A percentile compares a stretch with the other conserved stretches of the same genome.
Conservation (phyloP, 2,113 vertebrate genomes). For the Solea senegalensis region DNA sequence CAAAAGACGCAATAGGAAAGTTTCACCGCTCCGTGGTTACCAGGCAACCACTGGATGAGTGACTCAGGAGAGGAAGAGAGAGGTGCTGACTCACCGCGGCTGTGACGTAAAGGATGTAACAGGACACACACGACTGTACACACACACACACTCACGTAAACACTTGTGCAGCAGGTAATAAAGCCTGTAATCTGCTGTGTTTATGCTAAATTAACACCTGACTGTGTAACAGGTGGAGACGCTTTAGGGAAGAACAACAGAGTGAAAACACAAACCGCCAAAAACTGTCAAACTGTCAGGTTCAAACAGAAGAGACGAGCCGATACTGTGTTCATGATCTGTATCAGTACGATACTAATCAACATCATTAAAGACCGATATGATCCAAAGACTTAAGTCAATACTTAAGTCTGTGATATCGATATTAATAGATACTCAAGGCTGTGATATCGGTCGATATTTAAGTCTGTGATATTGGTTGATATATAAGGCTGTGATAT, state of each 20-base stretch:
- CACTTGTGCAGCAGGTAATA: slow-evolving; percentile 83
- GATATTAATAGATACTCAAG: too few species aligned
- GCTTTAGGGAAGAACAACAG: slow-evolving; percentile 8
- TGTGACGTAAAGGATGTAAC: slow-evolving; percentile 76
- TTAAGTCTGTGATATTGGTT: too few species aligned
- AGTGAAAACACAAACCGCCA: slow-evolving; percentile 28
- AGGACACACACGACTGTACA: slow-evolving; percentile 47
- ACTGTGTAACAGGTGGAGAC: slow-evolving; percentile 82
- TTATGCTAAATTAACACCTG: slow-evolving; percentile 85
- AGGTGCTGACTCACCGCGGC: slow-evolving; percentile 80
- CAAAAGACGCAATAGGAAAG: slow-evolving; percentile 83
- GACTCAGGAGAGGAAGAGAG: slow-evolving; percentile 79
- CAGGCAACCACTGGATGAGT: slow-evolving; percentile 80
- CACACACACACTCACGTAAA: slow-evolving; percentile 67
- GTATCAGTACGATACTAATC: too few species aligned
- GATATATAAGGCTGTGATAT: too few species aligned
- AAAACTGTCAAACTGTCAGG: too few species aligned
- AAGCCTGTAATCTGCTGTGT: slow-evolving; percentile 85
- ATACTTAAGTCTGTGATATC: too few species aligned
- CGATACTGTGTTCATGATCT: too few species aligned
- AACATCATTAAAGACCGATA: too few species aligned
- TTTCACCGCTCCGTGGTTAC: slow-evolving; percentile 78
- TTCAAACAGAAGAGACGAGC: too few species aligned
- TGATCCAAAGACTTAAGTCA: too few species aligned
- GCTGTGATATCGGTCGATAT: too few species aligned